These are phyloP conservation scores for Panthera leo DNA, from an alignment of 2,113 vertebrate species.

Conservation along the genomic window DNA sequence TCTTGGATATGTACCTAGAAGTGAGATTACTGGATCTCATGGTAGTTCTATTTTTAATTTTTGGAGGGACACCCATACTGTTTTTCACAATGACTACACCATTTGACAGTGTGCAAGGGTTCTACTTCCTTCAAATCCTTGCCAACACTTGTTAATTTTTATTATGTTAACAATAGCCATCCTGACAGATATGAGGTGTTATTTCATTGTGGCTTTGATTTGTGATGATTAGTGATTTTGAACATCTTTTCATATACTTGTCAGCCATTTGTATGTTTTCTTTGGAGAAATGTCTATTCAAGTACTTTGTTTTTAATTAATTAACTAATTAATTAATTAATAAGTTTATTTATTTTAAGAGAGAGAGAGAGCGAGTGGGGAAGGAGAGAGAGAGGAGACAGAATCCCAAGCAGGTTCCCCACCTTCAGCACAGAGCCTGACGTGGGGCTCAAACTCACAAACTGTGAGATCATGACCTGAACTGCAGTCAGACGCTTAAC, in stretches of 20 bases:
- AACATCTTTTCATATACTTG: background rate
- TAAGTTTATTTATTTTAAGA: too few species aligned
- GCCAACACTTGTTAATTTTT: background rate
- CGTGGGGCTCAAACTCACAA: too few species aligned
- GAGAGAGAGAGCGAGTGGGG: too few species aligned
- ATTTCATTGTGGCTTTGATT: background rate
- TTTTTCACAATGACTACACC: background rate
- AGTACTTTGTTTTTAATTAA: background rate
- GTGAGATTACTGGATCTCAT: background rate
- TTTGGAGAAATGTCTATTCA: background rate
- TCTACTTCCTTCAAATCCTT: background rate
- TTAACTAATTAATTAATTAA: too few species aligned
- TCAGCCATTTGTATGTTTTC: background rate
- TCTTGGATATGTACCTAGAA: background rate
- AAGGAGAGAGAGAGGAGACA: too few species aligned
- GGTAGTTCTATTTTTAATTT: background rate
- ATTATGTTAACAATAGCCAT: background rate
- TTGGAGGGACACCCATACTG: background rate
- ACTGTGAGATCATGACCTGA: too few species aligned
- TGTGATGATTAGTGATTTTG: background rate
- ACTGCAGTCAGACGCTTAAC: too few species aligned
- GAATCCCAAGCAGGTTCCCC: too few species aligned
- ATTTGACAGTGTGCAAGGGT: background rate
- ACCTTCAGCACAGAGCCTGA: too few species aligned
- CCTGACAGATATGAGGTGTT: background rate